Conservation (phyloP, 2,113 vertebrate species). For the Zootoca vivipara region DNA sequence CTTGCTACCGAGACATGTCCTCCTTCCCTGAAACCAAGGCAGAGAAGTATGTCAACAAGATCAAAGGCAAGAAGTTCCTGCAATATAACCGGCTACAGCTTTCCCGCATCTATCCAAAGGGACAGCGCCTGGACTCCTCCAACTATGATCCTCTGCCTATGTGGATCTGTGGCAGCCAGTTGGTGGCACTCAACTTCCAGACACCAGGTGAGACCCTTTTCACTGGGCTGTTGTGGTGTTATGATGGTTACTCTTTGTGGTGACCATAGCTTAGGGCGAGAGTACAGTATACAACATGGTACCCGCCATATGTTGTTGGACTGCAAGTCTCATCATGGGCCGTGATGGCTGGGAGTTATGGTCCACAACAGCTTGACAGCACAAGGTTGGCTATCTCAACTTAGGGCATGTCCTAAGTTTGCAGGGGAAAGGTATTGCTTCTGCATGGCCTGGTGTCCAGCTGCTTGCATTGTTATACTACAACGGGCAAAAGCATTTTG, state of each 20-base stretch:
- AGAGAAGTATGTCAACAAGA: constrained; percentile 94
- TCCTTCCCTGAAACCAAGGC: constrained; percentile 99
- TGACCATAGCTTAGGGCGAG: background rate
- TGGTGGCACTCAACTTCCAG: constrained; percentile 98
- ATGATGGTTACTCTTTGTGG: background rate
- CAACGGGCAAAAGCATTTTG: background rate
- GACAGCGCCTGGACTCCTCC: constrained; percentile 96
- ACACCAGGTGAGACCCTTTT: constrained; percentile 86
- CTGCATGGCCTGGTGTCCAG: background rate
- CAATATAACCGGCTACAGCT: constrained; percentile 98
- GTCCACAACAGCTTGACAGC: too few species aligned
- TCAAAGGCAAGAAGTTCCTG: constrained; percentile 97
- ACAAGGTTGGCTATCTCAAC: too few species aligned
- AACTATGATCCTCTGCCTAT: constrained; percentile 98
- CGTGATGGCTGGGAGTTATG: too few species aligned
- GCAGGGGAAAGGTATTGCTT: background rate
- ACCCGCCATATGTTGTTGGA: too few species aligned
- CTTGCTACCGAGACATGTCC: constrained; percentile 97
- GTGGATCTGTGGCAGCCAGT: constrained; percentile 98
- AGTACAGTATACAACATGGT: too few species aligned
- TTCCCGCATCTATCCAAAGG: constrained; percentile 96
- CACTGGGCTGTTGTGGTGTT: background rate
- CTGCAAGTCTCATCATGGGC: too few species aligned
- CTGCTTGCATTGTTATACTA: background rate
- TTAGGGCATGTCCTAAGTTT: background rate